Evolutionary conservation across 2,113 vertebrate genomes (phyloP).

Genomic region (Noturus placidus): DNA sequence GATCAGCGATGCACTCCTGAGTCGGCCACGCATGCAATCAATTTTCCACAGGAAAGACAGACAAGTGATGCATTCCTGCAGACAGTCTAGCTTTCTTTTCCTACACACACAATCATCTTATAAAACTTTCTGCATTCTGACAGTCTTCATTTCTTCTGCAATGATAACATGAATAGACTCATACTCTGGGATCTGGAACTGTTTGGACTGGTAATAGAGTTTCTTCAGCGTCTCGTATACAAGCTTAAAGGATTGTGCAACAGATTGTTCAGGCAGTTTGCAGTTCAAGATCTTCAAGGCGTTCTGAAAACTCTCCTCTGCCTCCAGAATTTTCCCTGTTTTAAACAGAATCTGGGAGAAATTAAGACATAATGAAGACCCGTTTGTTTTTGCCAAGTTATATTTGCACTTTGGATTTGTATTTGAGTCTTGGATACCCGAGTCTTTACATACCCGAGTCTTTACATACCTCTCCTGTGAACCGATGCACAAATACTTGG

Average conservation of each 20-base stretch:
- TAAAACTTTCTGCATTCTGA: no score
- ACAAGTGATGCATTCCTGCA: no score
- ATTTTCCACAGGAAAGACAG: no score
- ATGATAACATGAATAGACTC: no score
- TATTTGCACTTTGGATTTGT: not conserved
- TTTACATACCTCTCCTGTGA: conserved; percentile 44
- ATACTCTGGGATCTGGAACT: not conserved
- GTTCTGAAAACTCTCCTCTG: conserved; percentile 22
- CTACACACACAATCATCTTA: no score
- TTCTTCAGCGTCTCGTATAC: conserved; percentile 31
- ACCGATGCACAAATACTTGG: no score
- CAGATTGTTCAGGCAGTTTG: not conserved
- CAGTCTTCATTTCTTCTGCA: no score
- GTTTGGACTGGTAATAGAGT: not conserved
- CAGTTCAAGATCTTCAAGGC: conserved; percentile 28
- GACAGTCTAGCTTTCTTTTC: no score
- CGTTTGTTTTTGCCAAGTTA: not conserved
- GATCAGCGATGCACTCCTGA: no score
- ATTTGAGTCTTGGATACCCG: not conserved
- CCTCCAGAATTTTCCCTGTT: conserved; percentile 32
- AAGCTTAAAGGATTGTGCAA: not conserved
- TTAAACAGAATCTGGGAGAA: conserved; percentile 36
- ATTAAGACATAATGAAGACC: not conserved
- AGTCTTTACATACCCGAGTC: conserved; percentile 15
- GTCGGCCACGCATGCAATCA: no score